Conservation (phyloP, 2,888 invertebrate species). For the Eristalis tenax region DNA sequence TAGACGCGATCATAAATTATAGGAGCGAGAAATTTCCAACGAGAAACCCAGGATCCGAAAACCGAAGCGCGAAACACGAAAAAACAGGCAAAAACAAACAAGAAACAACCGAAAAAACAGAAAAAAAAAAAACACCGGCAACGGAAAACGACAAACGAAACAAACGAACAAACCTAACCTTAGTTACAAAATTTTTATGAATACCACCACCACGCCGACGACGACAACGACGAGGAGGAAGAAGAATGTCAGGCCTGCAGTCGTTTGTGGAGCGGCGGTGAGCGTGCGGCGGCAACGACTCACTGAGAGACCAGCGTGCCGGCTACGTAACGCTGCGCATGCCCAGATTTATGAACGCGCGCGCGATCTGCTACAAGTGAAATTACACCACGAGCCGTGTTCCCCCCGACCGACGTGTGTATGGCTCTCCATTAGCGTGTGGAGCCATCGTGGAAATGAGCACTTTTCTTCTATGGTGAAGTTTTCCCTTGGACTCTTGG, state of each 20-base stretch:
- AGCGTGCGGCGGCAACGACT: background rate
- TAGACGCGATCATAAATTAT: slow-evolving; percentile 81
- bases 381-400: slow-evolving; percentile 57
- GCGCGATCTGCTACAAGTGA: slow-evolving; percentile 52
- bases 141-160: background rate
- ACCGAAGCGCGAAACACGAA: slow-evolving; percentile 1
- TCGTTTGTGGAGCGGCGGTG: background rate
- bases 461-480: slow-evolving; percentile 31
- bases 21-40: slow-evolving; percentile 44
- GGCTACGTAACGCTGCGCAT: slow-evolving; percentile 37
- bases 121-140: too few relatives aligned
- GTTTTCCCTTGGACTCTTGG: slow-evolving; percentile 43
- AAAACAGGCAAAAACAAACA: background rate
- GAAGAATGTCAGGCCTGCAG: slow-evolving; percentile 5
- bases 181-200: slow-evolving; percentile 61
- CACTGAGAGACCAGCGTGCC: slow-evolving; percentile 6
- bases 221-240: background rate
- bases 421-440: slow-evolving; percentile 47
- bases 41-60: background rate
- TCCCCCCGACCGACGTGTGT: slow-evolving; percentile 16
- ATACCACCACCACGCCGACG: slow-evolving; percentile 9
- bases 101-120: background rate
- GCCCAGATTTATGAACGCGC: slow-evolving; percentile 65
- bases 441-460: slow-evolving; percentile 48
- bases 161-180: slow-evolving; percentile 37